Conservation (phyloP, 2,888 invertebrate species). For the Orthosia cruda region DNA sequence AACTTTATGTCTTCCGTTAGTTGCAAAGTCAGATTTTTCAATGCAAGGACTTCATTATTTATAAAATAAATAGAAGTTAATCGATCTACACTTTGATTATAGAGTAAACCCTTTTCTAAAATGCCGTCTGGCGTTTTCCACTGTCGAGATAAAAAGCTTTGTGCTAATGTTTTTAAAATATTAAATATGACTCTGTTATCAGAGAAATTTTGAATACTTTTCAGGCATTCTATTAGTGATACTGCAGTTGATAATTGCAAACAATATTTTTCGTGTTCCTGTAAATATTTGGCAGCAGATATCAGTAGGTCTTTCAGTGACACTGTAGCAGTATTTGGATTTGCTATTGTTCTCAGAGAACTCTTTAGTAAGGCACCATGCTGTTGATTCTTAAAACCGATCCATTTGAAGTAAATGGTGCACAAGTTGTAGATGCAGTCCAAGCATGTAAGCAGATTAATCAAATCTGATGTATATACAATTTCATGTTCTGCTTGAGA, state of each 20-base stretch:
- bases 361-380: slow-evolving; percentile 82
- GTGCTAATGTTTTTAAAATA: slow-evolving; percentile 85
- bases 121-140: slow-evolving; percentile 94
- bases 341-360: slow-evolving; percentile 84
- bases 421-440: slow-evolving; percentile 91
- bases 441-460: slow-evolving; percentile 86
- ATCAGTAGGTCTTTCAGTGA: slow-evolving; percentile 82
- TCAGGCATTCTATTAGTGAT: slow-evolving; percentile 89
- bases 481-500: slow-evolving; percentile 75
- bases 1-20: slow-evolving; percentile 91
- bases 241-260: slow-evolving; percentile 91
- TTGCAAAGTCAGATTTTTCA: slow-evolving; percentile 91
- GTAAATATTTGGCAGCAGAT: slow-evolving; percentile 84
- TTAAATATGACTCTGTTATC: slow-evolving; percentile 84
- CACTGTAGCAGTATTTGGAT: slow-evolving; percentile 73
- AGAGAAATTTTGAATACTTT: slow-evolving; percentile 87
- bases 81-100: slow-evolving; percentile 93
- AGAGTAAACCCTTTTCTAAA: slow-evolving; percentile 93
- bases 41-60: slow-evolving; percentile 91
- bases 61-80: slow-evolving; percentile 93
- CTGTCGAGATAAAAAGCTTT: slow-evolving; percentile 92
- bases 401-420: slow-evolving; percentile 93
- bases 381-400: slow-evolving; percentile 91
- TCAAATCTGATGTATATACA: slow-evolving; percentile 75
- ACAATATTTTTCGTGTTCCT: slow-evolving; percentile 89